A percentile compares a stretch with the other conserved stretches of the same genome.
Evolutionary conservation across 2,113 vertebrate genomes (phyloP).

Genomic region (Bujurquina vittata): DNA sequence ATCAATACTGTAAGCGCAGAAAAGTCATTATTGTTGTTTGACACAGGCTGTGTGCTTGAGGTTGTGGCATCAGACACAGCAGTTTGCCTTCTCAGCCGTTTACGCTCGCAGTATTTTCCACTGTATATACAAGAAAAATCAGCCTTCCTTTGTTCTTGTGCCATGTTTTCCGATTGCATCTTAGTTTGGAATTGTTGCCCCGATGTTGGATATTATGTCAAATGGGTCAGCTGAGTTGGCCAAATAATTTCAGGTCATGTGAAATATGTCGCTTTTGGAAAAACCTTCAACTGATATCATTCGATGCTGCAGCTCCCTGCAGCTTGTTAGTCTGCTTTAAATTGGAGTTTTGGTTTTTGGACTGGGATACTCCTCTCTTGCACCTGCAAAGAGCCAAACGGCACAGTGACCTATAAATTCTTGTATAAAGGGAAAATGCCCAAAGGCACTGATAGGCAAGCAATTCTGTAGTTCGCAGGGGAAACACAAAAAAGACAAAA

Average conservation of each 20-base stretch:
- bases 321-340: neutral
- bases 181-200: neutral
- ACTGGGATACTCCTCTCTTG: neutral
- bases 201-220: neutral
- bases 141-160: neutral
- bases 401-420: neutral
- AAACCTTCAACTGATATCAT: neutral
- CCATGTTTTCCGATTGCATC: neutral
- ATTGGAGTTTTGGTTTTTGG: neutral
- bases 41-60: neutral
- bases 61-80: constrained; percentile 8
- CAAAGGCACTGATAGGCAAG: neutral
- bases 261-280: neutral
- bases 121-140: neutral
- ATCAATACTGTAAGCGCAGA: neutral
- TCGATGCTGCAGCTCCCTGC: neutral
- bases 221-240: neutral
- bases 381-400: neutral
- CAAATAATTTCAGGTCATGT: neutral
- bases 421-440: neutral
- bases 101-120: neutral
- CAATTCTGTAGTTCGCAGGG: neutral
- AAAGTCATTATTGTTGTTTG: neutral
- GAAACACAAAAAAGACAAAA: neutral
- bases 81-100: constrained; percentile 15